phyloP scores from a whole-genome alignment of 2,888 invertebrate genomes.

The Subacronicta megacephala region DNA sequence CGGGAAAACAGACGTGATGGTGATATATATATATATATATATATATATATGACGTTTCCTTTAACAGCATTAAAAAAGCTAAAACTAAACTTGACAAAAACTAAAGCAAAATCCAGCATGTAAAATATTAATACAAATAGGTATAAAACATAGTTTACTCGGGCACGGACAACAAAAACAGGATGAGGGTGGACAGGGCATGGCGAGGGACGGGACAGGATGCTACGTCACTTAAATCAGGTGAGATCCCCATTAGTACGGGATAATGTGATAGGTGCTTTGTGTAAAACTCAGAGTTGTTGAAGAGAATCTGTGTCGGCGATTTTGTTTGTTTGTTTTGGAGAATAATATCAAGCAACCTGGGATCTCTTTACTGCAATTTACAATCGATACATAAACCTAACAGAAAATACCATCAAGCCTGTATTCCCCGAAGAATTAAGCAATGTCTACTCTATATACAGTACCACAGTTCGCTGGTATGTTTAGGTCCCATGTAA shows the following conservation, averaged over 20 bases:
- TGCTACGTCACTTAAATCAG: constrained; percentile 46
- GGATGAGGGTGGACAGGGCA: constrained; percentile 31
- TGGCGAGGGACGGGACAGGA: constrained; percentile 13
- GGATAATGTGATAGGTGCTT: constrained; percentile 27
- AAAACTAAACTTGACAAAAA: no score
- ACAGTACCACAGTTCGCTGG: neutral
- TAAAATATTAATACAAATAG: constrained; percentile 6
- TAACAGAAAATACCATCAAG: no score
- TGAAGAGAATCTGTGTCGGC: neutral
- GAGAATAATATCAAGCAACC: no score
- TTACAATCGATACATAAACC: no score
- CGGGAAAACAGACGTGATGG: no score
- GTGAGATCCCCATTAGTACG: constrained; percentile 41
- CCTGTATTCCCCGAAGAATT: no score
- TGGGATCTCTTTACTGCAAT: no score
- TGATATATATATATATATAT: no score
- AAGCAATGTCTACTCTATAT: neutral
- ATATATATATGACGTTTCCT: no score
- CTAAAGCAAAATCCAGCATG: neutral
- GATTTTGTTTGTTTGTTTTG: constrained; percentile 2
- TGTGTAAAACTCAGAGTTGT: neutral
- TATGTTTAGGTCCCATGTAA: neutral
- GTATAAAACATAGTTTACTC: constrained; percentile 13
- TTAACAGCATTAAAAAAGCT: no score
- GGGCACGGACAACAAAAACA: constrained; percentile 40